Evolutionary conservation across 2,797 vertebrate genomes (phyloP).

Genomic region (Halcyon badia): DNA sequence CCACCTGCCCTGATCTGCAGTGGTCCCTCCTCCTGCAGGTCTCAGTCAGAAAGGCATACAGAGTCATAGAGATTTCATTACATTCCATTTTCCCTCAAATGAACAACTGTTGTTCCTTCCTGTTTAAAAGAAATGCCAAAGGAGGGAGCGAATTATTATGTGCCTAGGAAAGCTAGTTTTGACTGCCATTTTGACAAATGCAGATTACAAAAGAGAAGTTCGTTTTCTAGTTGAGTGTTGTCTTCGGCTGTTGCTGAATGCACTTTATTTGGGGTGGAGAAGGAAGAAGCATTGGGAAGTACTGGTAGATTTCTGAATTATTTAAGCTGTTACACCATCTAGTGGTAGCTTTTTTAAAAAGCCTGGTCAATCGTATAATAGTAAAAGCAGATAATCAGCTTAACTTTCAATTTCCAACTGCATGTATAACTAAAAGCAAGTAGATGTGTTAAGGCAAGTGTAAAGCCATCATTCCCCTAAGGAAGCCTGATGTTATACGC

Average conservation of each 20-base stretch:
- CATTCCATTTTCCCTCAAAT: not conserved
- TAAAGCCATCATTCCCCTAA: not conserved
- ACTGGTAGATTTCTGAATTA: not conserved
- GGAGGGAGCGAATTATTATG: not conserved
- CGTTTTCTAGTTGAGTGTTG: not conserved
- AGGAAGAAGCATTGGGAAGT: fast-evolving
- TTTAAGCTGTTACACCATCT: conserved; percentile 53
- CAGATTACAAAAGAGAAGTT: not conserved
- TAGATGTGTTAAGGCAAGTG: not conserved
- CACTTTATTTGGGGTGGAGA: fast-evolving
- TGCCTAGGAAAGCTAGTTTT: not conserved
- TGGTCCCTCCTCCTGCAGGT: not conserved
- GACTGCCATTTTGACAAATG: not conserved
- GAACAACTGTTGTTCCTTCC: not conserved
- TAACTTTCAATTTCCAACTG: not conserved
- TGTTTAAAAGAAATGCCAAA: not conserved
- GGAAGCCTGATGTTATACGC: not conserved
- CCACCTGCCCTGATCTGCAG: not conserved
- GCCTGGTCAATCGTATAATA: not conserved
- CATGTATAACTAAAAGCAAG: not conserved
- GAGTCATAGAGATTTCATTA: not conserved
- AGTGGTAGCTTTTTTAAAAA: not conserved
- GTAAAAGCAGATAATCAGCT: not conserved
- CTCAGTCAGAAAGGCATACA: not conserved
- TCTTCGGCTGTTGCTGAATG: fast-evolving